Evolutionary conservation across 2,113 vertebrate genomes (phyloP).

Genomic region (Dasypus novemcinctus): DNA sequence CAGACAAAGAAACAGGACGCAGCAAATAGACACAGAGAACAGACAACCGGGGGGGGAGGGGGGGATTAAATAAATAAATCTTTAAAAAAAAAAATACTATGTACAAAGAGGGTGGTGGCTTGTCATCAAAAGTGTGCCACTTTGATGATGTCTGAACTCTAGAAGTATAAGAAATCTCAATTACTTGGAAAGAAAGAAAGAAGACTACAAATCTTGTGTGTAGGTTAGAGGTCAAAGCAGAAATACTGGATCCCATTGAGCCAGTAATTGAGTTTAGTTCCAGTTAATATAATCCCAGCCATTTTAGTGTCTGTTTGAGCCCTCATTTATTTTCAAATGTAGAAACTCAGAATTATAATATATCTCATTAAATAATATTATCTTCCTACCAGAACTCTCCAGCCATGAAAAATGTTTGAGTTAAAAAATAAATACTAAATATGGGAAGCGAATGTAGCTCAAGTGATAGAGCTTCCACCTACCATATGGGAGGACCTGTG

Average conservation of each 20-base stretch:
- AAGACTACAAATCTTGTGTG: background rate
- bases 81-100: no score
- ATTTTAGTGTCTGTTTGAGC: constrained; percentile 40
- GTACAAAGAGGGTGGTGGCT: constrained; percentile 14
- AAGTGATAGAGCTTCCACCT: no score
- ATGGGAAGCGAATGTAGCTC: no score
- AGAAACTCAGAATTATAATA: constrained; percentile 37
- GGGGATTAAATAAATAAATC: no score
- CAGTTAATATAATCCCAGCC: constrained; percentile 4
- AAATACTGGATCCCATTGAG: constrained; percentile 16
- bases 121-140: background rate
- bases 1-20: no score
- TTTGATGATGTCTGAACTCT: constrained; percentile 38
- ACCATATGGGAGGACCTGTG: no score
- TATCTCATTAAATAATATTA: background rate
- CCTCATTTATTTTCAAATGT: constrained; percentile 4
- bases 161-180: background rate
- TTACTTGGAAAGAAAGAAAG: background rate
- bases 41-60: no score
- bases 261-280: constrained; percentile 51
- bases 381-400: background rate
- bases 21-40: no score
- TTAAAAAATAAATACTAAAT: background rate
- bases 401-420: background rate
- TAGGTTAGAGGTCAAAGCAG: constrained; percentile 42